phyloP scores from a whole-genome alignment of 2,797 vertebrate species.

The Enteromius thamalakanensis region DNA sequence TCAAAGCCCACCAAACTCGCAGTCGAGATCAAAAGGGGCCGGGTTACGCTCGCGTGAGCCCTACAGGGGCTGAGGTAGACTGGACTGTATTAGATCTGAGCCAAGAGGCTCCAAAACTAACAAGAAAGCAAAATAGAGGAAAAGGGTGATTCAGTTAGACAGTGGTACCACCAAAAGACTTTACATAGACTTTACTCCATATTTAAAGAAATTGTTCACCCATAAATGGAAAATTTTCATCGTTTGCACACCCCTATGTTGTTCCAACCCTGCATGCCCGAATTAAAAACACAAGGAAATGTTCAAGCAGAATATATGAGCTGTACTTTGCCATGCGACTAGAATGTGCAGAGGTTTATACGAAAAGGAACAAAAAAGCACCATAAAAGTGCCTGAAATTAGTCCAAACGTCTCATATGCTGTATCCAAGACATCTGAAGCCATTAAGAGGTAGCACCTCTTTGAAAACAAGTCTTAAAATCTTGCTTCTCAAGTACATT shows the following conservation, averaged over 20 bases:
- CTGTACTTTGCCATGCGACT: neutral
- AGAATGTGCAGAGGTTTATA: neutral
- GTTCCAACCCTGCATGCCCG: neutral
- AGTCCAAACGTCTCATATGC: neutral
- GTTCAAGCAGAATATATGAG: slow-evolving; percentile 3
- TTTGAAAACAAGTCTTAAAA: too few species aligned
- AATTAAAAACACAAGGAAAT: slow-evolving; percentile 16
- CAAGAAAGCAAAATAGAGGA: slow-evolving; percentile 40
- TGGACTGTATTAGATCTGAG: slow-evolving; percentile 44
- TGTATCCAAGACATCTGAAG: neutral
- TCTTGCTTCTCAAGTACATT: too few species aligned
- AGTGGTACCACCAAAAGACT: slow-evolving; percentile 9
- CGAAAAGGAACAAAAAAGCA: neutral
- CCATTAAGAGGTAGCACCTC: neutral
- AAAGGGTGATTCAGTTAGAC: slow-evolving; percentile 33
- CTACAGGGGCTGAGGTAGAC: slow-evolving; percentile 25
- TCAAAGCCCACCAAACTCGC: slow-evolving; percentile 43
- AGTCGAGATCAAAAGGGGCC: slow-evolving; percentile 52
- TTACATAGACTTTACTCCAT: slow-evolving; percentile 4
- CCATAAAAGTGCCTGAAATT: neutral
- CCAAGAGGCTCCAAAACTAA: slow-evolving; percentile 40
- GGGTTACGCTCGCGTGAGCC: slow-evolving; percentile 42
- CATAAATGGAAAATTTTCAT: neutral
- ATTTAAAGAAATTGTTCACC: slow-evolving; percentile 17
- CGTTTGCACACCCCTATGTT: neutral